Evolutionary conservation across 1,140 invertebrate species (phyloP).

Genomic region (Caerostris extrusa): DNA sequence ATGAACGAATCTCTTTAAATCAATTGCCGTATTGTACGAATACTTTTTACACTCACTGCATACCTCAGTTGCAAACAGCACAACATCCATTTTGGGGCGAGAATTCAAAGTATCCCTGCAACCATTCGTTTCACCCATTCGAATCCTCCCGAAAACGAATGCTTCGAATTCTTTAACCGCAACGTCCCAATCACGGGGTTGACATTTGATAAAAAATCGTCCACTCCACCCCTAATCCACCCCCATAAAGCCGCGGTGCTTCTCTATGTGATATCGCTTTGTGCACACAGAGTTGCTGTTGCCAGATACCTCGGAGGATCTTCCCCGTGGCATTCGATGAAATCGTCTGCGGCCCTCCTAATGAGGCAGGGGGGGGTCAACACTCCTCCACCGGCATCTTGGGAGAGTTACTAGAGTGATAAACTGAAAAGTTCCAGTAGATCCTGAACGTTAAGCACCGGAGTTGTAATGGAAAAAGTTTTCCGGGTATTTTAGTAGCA

Average conservation of each 20-base stretch:
- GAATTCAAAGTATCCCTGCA: too few species aligned
- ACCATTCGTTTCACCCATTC: too few species aligned
- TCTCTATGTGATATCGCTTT: neutral
- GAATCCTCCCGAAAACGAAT: neutral
- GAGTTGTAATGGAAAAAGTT: too few species aligned
- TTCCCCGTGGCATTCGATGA: neutral
- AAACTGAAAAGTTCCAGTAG: neutral
- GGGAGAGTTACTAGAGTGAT: neutral
- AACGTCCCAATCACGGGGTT: neutral
- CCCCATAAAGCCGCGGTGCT: neutral
- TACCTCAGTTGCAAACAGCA: too few species aligned
- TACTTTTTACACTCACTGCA: too few species aligned
- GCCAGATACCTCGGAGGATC: neutral
- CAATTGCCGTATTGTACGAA: too few species aligned
- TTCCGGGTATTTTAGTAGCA: too few species aligned
- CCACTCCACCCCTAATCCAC: neutral
- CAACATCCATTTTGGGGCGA: too few species aligned
- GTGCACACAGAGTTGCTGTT: neutral
- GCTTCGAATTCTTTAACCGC: neutral
- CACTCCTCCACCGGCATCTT: neutral
- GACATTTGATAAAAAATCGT: constrained; percentile 5
- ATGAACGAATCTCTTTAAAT: too few species aligned
- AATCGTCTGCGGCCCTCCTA: neutral
- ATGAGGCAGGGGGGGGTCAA: neutral
- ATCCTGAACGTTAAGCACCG: neutral